Evolutionary conservation across 2,888 invertebrate species (phyloP).

Genomic region (Diabrotica balteata): DNA sequence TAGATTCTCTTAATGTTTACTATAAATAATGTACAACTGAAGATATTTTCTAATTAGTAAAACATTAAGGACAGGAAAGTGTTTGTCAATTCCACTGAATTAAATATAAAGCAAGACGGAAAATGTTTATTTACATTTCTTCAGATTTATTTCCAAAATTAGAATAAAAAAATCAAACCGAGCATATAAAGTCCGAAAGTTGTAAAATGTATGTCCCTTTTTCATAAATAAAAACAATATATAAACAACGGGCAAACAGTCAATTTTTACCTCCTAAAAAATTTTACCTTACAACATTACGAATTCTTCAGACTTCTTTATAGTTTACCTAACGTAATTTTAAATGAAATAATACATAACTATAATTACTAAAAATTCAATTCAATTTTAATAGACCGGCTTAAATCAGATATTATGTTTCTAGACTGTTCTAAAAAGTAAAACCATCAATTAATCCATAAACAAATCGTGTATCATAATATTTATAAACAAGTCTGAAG

Average conservation of each 20-base stretch:
- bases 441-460: too few relatives aligned
- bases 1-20: slow-evolving; percentile 37
- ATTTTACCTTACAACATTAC: slow-evolving; percentile 18
- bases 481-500: slow-evolving; percentile 17
- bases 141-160: too few relatives aligned
- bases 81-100: slow-evolving; percentile 33
- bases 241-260: slow-evolving; percentile 29
- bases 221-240: slow-evolving; percentile 26
- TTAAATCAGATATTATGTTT: too few relatives aligned
- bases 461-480: neutral
- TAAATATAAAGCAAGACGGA: neutral
- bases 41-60: slow-evolving; percentile 37
- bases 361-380: slow-evolving; percentile 15
- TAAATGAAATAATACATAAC: slow-evolving; percentile 11
- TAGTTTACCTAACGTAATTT: neutral
- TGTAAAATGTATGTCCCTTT: slow-evolving; percentile 28
- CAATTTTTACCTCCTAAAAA: slow-evolving; percentile 27
- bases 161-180: slow-evolving; percentile 17
- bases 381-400: too few relatives aligned
- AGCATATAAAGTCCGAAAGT: slow-evolving; percentile 11
- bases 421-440: too few relatives aligned
- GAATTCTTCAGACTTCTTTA: slow-evolving; percentile 13
- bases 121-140: too few relatives aligned
- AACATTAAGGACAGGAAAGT: slow-evolving; percentile 36
- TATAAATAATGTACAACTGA: slow-evolving; percentile 42